Evolutionary conservation across 2,888 invertebrate genomes (phyloP), one percentile per base, ranked within the genome.

Genomic region (Euzophera pinguis): DNA sequence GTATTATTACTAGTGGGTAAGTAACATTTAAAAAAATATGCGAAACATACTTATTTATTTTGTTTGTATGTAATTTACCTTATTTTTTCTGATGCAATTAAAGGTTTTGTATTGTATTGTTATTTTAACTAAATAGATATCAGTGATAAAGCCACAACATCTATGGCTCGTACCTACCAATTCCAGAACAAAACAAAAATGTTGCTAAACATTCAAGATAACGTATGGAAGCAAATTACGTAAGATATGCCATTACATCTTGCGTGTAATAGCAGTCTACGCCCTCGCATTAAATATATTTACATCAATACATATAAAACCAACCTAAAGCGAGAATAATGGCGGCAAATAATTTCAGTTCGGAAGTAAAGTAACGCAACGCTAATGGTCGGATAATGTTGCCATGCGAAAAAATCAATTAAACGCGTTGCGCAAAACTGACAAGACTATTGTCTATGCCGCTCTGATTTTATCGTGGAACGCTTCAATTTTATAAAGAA

Each of bases 311-410:
- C 22, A 22, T 22, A 22, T 22, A 22, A 5, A 3, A 22, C 22
- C 22, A 32, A 39, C 27, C 10, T 50, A 29, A 16, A 14, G 12
- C 32, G 13, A 16, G 22, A 41, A 42, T 42, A 50, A 50, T 50
- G 50, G 50, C 32, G 35, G 42, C 35, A 48, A 12, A 42, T 43
- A 50, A 50, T 42, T 50, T 22, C 34, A 42, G 34, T 50, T 50
- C 47, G 53, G 52, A 53, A 22, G 22, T 22, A 22, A 22, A 53
- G 56, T 56, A 53, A 47, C 47, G 49, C 41, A 50, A 47, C 53
- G 50, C 43, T 55, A 58, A 58, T 55, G 58, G 55, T 50, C 48
- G 53, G 48, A 35, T 57, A 53, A 52, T 47, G 52, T 55, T 53
- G 47, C 55, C 45, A 41, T 48, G 49, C 39, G 39, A 55, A 57